Percentiles rank a stretch among this genome's conserved stretches.
Evolutionary conservation across 2,888 invertebrate species (phyloP).

Genomic region (Acronicta psi): DNA sequence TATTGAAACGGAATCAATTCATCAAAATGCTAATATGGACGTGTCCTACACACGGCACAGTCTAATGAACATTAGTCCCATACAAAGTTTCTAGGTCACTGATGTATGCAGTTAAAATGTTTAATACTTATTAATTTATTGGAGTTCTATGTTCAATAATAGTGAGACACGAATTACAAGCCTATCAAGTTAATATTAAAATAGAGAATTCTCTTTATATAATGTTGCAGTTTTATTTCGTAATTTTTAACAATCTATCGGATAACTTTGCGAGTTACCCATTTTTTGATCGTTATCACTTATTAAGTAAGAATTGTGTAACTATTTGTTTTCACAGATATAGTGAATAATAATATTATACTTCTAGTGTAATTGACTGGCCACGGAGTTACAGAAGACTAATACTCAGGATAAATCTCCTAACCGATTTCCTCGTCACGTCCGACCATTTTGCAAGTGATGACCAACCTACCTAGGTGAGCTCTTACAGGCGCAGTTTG

Average conservation of each 20-base stretch:
- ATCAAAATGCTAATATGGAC: neutral
- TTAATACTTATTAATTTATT: slow-evolving; percentile 66
- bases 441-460: too few relatives aligned
- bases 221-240: slow-evolving; percentile 55
- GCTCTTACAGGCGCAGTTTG: too few relatives aligned
- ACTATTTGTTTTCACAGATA: too few relatives aligned
- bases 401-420: too few relatives aligned
- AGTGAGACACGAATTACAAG: slow-evolving; percentile 81
- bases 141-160: slow-evolving; percentile 73
- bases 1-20: neutral
- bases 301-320: too few relatives aligned
- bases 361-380: too few relatives aligned
- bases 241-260: neutral
- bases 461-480: too few relatives aligned
- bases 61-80: slow-evolving; percentile 31
- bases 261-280: neutral
- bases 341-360: too few relatives aligned
- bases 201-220: slow-evolving; percentile 82
- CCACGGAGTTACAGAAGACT: too few relatives aligned
- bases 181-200: slow-evolving; percentile 80
- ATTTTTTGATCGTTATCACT: too few relatives aligned
- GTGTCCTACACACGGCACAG: neutral
- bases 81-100: slow-evolving; percentile 32
- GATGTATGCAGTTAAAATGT: slow-evolving; percentile 41
- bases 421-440: too few relatives aligned